Evolutionary conservation across 2,797 vertebrate species (phyloP), one percentile per base, ranked within the genome.

Genomic region (Otus scops): DNA sequence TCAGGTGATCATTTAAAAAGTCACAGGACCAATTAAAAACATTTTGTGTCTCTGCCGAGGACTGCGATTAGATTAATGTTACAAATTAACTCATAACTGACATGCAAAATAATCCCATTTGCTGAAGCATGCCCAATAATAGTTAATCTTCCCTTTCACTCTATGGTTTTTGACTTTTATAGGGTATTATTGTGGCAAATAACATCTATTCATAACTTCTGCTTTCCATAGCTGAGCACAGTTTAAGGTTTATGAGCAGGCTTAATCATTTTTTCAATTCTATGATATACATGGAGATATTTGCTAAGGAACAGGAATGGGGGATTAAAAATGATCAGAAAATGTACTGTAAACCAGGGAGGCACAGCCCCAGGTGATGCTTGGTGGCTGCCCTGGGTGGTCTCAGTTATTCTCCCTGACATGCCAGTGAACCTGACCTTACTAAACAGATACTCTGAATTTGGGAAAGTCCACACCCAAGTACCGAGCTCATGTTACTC

Each of bases 91-190:
- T 92, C 79, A 24, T 88, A 97, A 92, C 67, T 74, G 96, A 90
- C 92, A 81, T 65, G 79, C 60, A 92, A 91, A 95, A 95, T 94
- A 96, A 97, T 93, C 89, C 93, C 65, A 74, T 92, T 96, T 96
- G 77, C 83, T 69, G 76, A 96, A 90, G 78, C 75, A 65, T 54
- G 76, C 88, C 84, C 68, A 81, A 68, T 80, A 94, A 94, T 27
- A 91, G 86, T 88, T 95, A 91, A 96, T 96, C 96, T 97, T 94
- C 84, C 82, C 86, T 80, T 95, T 75, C 54, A 59, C 32, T 61
- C 76, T 50, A 64, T 3, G n/a, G 26, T 28, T 84, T 95, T 93
- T 85, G 28, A 89, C 81, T 95, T 96, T 86, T 84, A 88, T 84
- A 79, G 75, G 56, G 68, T 85, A 85, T 95, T 95, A 92, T 79